These are phyloP conservation scores for Serinus canaria DNA, from an alignment of 2,113 vertebrate genomes.

Conservation along the genomic window DNA sequence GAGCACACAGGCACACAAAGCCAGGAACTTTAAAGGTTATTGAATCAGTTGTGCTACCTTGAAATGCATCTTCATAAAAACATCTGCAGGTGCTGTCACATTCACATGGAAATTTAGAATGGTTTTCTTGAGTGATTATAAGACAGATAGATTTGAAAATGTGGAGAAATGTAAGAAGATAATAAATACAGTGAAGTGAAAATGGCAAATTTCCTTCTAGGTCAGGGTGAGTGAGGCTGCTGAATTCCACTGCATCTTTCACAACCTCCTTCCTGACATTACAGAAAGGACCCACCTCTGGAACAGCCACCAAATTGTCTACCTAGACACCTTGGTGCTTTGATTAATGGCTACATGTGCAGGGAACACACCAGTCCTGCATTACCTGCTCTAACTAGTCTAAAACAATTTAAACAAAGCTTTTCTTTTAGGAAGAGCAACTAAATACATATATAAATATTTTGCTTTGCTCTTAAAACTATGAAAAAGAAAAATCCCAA, in stretches of 20 bases:
- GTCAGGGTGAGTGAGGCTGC: background rate
- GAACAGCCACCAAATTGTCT: background rate
- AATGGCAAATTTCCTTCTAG: background rate
- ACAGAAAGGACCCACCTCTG: background rate
- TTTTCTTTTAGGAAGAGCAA: background rate
- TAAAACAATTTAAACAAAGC: background rate
- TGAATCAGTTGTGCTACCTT: slow-evolving; percentile 7
- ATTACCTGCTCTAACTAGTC: background rate
- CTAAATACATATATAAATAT: background rate
- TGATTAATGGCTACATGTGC: rapidly evolving
- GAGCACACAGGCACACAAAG: background rate
- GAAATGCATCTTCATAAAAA: slow-evolving; percentile 23
- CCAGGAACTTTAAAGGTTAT: background rate
- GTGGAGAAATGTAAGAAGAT: background rate
- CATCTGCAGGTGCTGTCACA: slow-evolving; percentile 4
- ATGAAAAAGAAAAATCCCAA: background rate
- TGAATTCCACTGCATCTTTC: background rate
- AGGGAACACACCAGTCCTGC: background rate
- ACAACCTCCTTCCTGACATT: background rate
- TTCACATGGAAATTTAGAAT: background rate
- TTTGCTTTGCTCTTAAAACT: background rate
- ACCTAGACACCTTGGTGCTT: background rate
- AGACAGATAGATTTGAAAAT: background rate
- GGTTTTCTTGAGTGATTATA: background rate
- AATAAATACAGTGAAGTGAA: background rate